Conservation (phyloP, 1,140 invertebrate species). For the Cyclina sinensis region DNA sequence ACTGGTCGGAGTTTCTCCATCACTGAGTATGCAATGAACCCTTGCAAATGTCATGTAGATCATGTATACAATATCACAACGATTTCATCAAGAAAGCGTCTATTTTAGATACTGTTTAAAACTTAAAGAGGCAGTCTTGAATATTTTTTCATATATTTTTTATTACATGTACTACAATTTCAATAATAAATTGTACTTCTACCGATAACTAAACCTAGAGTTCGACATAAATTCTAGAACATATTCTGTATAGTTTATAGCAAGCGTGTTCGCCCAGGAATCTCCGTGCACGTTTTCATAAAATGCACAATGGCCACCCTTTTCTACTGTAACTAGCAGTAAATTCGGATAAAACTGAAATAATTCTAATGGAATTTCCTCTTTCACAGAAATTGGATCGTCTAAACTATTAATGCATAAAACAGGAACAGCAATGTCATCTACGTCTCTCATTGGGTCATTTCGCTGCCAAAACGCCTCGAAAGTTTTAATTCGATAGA, state of each 20-base stretch:
- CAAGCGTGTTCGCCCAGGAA: constrained; percentile 75
- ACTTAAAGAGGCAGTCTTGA: too few relatives aligned
- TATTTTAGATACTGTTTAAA: too few relatives aligned
- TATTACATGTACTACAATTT: too few relatives aligned
- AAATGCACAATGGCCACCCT: constrained; percentile 83
- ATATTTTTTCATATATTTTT: too few relatives aligned
- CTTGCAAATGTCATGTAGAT: too few relatives aligned
- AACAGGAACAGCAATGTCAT: constrained; percentile 84
- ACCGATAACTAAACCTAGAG: neutral
- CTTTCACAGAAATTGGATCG: constrained; percentile 77
- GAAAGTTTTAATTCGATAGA: constrained; percentile 72
- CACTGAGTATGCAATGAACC: too few relatives aligned
- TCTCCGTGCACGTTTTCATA: constrained; percentile 69
- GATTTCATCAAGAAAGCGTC: too few relatives aligned
- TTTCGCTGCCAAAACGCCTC: constrained; percentile 78
- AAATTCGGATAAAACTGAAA: constrained; percentile 83
- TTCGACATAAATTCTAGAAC: constrained; percentile 65
- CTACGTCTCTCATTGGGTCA: constrained; percentile 81
- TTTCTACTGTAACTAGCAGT: constrained; percentile 76
- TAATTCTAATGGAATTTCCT: constrained; percentile 81
- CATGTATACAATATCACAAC: too few relatives aligned
- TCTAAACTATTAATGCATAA: constrained; percentile 82
- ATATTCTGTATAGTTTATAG: constrained; percentile 79
- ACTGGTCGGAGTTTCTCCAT: too few relatives aligned
- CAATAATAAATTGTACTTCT: too few relatives aligned